Evolutionary conservation across 2,797 vertebrate species (phyloP).

Genomic region (Tachyglossus aculeatus): DNA sequence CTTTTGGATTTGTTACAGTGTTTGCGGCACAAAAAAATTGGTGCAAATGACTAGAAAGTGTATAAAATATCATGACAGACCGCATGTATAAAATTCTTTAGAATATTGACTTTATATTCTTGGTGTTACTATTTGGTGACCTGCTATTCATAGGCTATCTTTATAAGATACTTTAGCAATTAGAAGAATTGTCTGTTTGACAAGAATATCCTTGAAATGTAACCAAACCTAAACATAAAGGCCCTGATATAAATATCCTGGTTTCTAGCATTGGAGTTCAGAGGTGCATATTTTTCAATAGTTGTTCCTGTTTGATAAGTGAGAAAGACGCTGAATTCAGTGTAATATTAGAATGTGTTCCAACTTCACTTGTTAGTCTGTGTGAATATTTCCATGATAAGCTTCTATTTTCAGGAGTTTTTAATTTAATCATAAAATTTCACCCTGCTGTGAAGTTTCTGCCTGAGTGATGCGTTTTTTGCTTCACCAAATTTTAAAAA

Average conservation of each 20-base stretch:
- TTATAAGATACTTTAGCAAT: constrained; percentile 77
- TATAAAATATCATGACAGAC: constrained; percentile 57
- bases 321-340: constrained; percentile 51
- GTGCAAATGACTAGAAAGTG: constrained; percentile 68
- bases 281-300: constrained; percentile 59
- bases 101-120: constrained; percentile 72
- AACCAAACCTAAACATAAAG: constrained; percentile 65
- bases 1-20: constrained; percentile 68
- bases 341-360: constrained; percentile 66
- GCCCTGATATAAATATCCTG: constrained; percentile 54
- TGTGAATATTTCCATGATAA: constrained; percentile 59
- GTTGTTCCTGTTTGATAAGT: constrained; percentile 54
- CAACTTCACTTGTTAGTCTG: not conserved
- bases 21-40: constrained; percentile 74
- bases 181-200: constrained; percentile 65
- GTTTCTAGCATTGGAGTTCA: constrained; percentile 65
- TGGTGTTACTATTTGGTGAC: constrained; percentile 75
- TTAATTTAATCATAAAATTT: constrained; percentile 38
- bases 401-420: constrained; percentile 48
- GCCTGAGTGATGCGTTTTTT: constrained; percentile 44
- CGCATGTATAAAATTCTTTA: constrained; percentile 72
- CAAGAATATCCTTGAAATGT: constrained; percentile 63
- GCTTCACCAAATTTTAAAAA: constrained; percentile 27
- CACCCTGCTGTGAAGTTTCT: constrained; percentile 43
- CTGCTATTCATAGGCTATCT: constrained; percentile 74